phyloP scores from a whole-genome alignment of 1,140 invertebrate species.

The Heliconius congener region DNA sequence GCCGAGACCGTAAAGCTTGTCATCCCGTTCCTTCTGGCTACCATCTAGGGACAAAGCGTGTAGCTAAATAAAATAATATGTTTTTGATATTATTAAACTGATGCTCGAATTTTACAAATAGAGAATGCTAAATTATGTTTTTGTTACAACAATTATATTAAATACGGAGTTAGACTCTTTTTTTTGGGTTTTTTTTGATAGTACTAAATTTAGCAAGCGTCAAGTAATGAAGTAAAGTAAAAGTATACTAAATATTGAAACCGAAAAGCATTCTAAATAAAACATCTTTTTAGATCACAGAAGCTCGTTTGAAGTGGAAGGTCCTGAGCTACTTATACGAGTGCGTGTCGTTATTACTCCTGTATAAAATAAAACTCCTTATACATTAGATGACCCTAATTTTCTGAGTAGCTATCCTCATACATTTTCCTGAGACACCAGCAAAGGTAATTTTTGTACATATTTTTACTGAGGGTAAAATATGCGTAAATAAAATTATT shows the following conservation, averaged over 20 bases:
- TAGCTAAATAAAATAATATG: no score
- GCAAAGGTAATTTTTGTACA: not conserved
- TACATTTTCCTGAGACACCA: not conserved
- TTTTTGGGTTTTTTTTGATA: no score
- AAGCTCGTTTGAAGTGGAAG: not conserved
- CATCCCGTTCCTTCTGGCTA: no score
- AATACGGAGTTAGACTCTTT: no score
- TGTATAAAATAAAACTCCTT: constrained; percentile 23
- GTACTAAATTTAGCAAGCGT: not conserved
- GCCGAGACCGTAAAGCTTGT: no score
- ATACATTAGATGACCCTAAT: constrained; percentile 17
- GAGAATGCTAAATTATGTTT: no score
- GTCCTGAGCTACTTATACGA: constrained; percentile 13
- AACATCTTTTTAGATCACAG: not conserved
- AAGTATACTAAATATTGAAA: not conserved
- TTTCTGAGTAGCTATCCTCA: constrained; percentile 10
- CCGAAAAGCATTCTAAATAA: not conserved
- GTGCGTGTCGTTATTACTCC: constrained; percentile 21
- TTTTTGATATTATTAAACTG: no score
- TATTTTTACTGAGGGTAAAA: not conserved
- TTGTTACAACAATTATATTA: no score
- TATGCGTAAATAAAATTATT: not conserved
- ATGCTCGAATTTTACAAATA: no score
- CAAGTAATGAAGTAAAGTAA: not conserved
- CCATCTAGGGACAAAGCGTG: no score